Evolutionary conservation across 1,140 invertebrate genomes (phyloP).

Genomic region (Bicyclus anynana): DNA sequence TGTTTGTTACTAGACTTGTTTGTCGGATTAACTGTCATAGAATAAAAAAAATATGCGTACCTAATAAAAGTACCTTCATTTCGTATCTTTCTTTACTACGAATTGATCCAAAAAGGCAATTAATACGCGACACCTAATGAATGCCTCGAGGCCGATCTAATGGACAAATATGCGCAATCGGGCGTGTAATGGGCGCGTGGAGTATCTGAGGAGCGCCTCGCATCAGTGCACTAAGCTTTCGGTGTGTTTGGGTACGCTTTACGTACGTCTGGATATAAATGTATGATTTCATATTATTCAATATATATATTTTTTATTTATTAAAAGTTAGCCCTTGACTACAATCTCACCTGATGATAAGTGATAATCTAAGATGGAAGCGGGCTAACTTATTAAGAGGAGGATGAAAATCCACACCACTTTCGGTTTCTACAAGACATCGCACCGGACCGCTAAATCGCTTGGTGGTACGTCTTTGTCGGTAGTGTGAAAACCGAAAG

Average conservation of each 20-base stretch:
- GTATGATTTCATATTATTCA: not conserved
- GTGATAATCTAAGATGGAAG: too few relatives aligned
- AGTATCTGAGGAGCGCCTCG: conserved; percentile 38
- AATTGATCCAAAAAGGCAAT: conserved; percentile 15
- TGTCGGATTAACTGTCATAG: too few relatives aligned
- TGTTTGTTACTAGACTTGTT: too few relatives aligned
- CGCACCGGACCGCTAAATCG: too few relatives aligned
- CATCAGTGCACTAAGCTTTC: conserved; percentile 19
- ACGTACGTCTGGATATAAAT: not conserved
- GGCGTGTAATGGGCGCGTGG: conserved; percentile 27
- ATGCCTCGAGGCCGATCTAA: conserved; percentile 25
- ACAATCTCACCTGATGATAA: too few relatives aligned
- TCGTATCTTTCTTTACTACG: not conserved
- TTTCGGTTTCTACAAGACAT: too few relatives aligned
- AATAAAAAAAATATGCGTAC: too few relatives aligned
- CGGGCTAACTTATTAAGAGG: too few relatives aligned
- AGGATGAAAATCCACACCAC: too few relatives aligned
- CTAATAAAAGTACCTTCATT: not conserved
- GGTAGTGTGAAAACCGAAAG: too few relatives aligned
- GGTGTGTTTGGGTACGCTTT: not conserved
- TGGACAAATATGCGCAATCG: conserved; percentile 30
- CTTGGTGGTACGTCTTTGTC: too few relatives aligned
- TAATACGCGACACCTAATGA: conserved; percentile 23
- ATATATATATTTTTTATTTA: not conserved
- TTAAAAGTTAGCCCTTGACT: too few relatives aligned